Evolutionary conservation across 2,113 vertebrate species (phyloP).

Genomic region (Ceuthmochares aereus): DNA sequence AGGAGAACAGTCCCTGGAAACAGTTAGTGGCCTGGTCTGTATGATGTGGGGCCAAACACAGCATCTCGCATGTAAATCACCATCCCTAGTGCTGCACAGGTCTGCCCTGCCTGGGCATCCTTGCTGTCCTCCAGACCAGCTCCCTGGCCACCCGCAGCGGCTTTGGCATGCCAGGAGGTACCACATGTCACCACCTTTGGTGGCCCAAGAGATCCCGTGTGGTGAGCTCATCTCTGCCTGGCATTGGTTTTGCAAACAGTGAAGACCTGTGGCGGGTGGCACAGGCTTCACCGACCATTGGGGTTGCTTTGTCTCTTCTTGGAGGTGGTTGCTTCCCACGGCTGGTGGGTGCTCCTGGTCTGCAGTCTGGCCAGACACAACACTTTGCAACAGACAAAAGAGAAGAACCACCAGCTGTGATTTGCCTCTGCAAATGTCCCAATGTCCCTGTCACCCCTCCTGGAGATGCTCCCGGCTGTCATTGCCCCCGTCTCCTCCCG

Average conservation of each 20-base stretch:
- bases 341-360: not conserved
- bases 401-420: not conserved
- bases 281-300: accelerated
- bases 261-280: accelerated
- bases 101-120: not conserved
- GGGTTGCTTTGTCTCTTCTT: not conserved
- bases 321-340: not conserved
- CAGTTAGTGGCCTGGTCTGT: not conserved
- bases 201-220: not conserved
- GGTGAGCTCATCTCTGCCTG: not conserved
- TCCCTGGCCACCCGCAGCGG: not conserved
- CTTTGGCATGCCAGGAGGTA: not conserved
- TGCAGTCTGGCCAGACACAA: not conserved
- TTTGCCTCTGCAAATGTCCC: accelerated
- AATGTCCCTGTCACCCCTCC: not conserved
- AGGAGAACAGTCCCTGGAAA: not conserved
- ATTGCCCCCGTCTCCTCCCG: accelerated
- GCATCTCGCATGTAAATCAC: not conserved
- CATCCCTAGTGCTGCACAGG: not conserved
- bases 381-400: not conserved
- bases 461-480: not conserved
- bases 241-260: not conserved
- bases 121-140: not conserved
- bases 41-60: not conserved
- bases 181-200: not conserved